These are phyloP conservation scores for Tetramorium alpestre DNA, from an alignment of 1,140 invertebrate species.

Conservation along the genomic window DNA sequence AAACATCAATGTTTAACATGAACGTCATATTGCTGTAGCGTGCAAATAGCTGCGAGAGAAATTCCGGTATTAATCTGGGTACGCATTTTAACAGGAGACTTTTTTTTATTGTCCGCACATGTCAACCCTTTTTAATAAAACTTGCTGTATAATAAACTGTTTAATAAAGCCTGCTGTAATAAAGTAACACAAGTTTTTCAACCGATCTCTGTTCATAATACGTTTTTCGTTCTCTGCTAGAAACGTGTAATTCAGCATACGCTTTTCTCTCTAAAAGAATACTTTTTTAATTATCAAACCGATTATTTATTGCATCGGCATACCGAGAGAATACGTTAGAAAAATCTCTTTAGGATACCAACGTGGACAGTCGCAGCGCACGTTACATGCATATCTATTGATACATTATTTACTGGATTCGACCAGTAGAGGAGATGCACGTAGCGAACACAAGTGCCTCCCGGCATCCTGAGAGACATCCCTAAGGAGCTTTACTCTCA, in stretches of 20 bases:
- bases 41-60: slow-evolving; percentile 44
- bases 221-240: background rate
- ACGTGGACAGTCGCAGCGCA: background rate
- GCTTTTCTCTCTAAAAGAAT: background rate
- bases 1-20: slow-evolving; percentile 68
- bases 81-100: background rate
- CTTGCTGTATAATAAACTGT: background rate
- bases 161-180: background rate
- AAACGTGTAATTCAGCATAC: background rate
- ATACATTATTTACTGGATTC: slow-evolving; percentile 61
- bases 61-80: slow-evolving; percentile 30
- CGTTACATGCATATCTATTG: slow-evolving; percentile 19
- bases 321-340: background rate
- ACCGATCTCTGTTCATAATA: background rate
- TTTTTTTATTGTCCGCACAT: slow-evolving; percentile 26
- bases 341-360: background rate
- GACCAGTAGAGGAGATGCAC: slow-evolving; percentile 15
- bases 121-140: slow-evolving; percentile 16
- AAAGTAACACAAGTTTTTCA: background rate
- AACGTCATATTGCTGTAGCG: slow-evolving; percentile 60
- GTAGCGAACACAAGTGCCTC: slow-evolving; percentile 49
- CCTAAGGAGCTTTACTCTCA: slow-evolving; percentile 60
- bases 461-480: slow-evolving; percentile 47
- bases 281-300: background rate
- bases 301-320: background rate